A percentile compares a stretch with the other conserved stretches of the same genome.
Conservation (phyloP, 2,113 vertebrate genomes). For the Peromyscus maniculatus region DNA sequence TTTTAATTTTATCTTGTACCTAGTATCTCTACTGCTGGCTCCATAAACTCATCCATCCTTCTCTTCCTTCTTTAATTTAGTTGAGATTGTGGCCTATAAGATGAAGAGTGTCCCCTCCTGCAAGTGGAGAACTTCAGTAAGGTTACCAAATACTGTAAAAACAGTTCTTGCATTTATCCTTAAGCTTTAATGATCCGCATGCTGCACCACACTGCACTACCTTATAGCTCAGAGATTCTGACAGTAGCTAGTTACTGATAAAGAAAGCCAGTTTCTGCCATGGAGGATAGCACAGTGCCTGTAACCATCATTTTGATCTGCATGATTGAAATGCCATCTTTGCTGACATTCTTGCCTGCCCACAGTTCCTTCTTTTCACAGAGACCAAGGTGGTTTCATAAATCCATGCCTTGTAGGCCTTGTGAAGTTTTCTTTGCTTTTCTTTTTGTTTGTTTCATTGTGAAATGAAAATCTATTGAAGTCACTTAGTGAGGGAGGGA, state of each 20-base stretch:
- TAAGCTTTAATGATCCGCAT: neutral
- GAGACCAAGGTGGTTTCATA: neutral
- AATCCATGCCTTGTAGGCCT: neutral
- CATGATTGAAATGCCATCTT: neutral
- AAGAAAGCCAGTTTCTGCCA: neutral
- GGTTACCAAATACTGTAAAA: neutral
- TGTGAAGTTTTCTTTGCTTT: neutral
- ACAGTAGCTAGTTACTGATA: neutral
- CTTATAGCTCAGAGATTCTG: neutral
- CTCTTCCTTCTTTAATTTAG: neutral
- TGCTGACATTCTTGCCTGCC: neutral
- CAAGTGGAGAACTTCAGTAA: neutral
- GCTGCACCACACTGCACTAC: neutral
- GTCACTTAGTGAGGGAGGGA: neutral
- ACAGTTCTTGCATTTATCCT: neutral
- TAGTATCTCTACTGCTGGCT: neutral
- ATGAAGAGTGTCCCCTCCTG: neutral
- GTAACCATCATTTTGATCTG: neutral
- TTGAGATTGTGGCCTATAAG: neutral
- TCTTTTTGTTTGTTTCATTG: neutral
- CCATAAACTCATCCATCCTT: constrained; percentile 19
- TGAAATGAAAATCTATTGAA: neutral
- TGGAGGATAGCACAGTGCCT: neutral
- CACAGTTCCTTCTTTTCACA: neutral
- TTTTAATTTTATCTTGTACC: neutral